phyloP scores from a whole-genome alignment of 2,113 vertebrate species.

The Indri indri region DNA sequence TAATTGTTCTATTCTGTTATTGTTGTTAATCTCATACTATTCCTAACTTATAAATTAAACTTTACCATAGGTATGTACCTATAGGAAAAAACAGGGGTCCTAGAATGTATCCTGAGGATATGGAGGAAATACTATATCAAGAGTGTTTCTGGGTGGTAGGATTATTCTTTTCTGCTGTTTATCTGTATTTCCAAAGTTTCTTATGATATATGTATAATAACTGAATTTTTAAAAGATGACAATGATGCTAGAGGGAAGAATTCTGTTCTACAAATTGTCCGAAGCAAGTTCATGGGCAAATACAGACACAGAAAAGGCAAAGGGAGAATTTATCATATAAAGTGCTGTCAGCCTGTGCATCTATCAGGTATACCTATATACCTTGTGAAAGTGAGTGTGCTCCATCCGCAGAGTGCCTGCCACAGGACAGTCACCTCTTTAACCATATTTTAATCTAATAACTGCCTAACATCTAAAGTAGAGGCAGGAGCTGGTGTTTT shows the following conservation, averaged over 20 bases:
- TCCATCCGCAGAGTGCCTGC: neutral
- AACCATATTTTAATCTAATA: neutral
- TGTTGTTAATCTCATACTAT: neutral
- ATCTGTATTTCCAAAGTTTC: neutral
- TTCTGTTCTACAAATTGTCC: neutral
- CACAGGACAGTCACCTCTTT: neutral
- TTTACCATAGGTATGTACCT: neutral
- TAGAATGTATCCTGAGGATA: neutral
- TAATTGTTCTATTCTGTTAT: neutral
- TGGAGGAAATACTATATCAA: neutral
- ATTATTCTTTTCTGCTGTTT: neutral
- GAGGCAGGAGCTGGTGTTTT: neutral
- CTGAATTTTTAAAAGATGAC: neutral
- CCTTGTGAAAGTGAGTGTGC: neutral
- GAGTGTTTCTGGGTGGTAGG: neutral
- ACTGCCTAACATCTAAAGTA: neutral
- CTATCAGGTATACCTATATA: neutral
- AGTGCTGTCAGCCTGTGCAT: neutral
- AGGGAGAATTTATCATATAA: neutral
- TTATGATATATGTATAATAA: neutral
- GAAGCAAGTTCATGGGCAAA: neutral
- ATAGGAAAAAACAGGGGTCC: neutral
- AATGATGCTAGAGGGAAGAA: neutral
- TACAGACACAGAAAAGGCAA: neutral
- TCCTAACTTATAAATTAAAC: neutral